Evolutionary conservation across 1,140 invertebrate species (phyloP).

Genomic region (Parapsyche elsis): DNA sequence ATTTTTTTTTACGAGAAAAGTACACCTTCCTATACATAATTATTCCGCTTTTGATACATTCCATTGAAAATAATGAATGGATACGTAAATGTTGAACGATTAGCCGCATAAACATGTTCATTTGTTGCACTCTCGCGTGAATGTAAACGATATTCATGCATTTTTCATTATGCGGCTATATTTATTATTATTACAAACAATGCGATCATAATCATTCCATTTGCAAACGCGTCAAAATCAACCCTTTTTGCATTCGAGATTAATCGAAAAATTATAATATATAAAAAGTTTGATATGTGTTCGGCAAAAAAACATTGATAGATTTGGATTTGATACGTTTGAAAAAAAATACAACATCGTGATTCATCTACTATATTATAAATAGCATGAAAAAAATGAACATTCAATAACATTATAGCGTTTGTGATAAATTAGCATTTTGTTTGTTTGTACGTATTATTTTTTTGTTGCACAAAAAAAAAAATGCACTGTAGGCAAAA

Average conservation of each 20-base stretch:
- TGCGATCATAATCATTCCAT: too few species aligned
- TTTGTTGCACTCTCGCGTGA: slow-evolving; percentile 18
- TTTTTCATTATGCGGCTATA: not conserved
- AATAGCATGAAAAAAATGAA: not conserved
- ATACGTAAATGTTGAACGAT: slow-evolving; percentile 7
- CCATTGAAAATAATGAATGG: slow-evolving; percentile 1
- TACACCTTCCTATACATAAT: too few species aligned
- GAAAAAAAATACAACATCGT: not conserved
- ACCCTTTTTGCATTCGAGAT: too few species aligned
- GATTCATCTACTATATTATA: slow-evolving; percentile 2
- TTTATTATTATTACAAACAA: too few species aligned
- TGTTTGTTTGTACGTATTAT: not conserved
- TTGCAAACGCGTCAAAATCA: too few species aligned
- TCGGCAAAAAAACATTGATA: too few species aligned
- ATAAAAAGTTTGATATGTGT: too few species aligned
- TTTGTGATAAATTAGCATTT: not conserved
- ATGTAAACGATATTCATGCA: not conserved
- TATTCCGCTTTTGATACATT: too few species aligned
- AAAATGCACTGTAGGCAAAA: not conserved
- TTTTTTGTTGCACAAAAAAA: not conserved
- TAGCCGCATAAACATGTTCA: not conserved
- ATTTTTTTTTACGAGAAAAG: too few species aligned
- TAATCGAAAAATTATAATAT: too few species aligned
- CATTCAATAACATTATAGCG: not conserved
- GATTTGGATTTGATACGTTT: not conserved